Evolutionary conservation across 1,140 invertebrate genomes (phyloP), one percentile per base, ranked within the genome.

Genomic region (Myzus persicae): DNA sequence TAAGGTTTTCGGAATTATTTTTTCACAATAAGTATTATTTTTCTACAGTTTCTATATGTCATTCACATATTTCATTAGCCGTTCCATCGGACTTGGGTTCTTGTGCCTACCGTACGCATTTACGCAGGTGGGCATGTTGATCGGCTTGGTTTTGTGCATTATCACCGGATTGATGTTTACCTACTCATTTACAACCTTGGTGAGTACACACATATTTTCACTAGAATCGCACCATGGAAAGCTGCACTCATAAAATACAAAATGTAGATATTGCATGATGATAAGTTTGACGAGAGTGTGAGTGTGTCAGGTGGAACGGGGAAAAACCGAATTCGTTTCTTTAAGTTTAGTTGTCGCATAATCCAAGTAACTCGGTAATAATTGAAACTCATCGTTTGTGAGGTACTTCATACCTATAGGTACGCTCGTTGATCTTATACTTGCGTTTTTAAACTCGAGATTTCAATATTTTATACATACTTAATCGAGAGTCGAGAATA

Each of bases 291-390:
- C n/a, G n/a, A n/a, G 82, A 14, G 14, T 14, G 2, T n/a, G 24
- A 0, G 26, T 48, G 36, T 38, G 40, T 14, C 2, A 5, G 22
- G 38, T 0, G 11, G 38, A 38, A 24, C 22, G 7, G 31, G 14
- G 89, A 42, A 67, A 90, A 59, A 90, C 36, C 18, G 4, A 88
- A 51, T 48, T 3, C 2, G 36, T 59, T 59, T 42, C 51, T 90
- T 59, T 2, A 11, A 90, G 88, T 51, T 59, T 7, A 51, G 38
- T 38, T 18, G 88, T 59, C 51, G 14, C 26, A 48, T 90, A 90
- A 90, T 54, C 88, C 36, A 90, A 51, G 51, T 59, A 59, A 59
- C 88, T 51, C 1, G 48, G 54, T 54, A 31, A 90, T 48, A 90
- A 59, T 59, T 36, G 51, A 90, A 59, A 90, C 51, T 38, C 31